Evolutionary conservation across 2,797 vertebrate genomes (phyloP).

Genomic region (Labeo calbasu): DNA sequence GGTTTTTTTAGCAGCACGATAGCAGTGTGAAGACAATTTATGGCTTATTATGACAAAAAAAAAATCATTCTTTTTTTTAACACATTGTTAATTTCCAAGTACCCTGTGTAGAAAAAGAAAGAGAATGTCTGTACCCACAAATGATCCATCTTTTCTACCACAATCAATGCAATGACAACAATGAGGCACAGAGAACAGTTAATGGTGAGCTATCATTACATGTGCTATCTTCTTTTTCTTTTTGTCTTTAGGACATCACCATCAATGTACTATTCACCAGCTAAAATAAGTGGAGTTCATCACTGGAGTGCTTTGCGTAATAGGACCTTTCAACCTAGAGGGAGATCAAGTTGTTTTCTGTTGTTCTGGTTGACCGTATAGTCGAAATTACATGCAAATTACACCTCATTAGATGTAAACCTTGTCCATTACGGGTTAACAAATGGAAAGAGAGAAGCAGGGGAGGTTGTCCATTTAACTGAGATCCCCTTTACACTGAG

Average conservation of each 20-base stretch:
- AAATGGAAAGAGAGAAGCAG: constrained; percentile 3
- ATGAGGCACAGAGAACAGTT: not conserved
- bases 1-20: not conserved
- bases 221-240: not conserved
- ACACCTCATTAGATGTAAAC: constrained; percentile 19
- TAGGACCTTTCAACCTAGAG: not conserved
- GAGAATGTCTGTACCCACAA: not conserved
- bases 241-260: not conserved
- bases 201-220: not conserved
- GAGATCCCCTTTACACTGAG: not conserved
- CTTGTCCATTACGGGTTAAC: constrained; percentile 4
- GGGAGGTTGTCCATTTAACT: not conserved
- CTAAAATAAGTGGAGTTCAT: not conserved
- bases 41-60: not conserved
- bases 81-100: not conserved
- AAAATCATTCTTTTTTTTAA: not conserved
- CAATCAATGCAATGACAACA: not conserved
- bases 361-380: not conserved
- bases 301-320: not conserved
- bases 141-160: not conserved
- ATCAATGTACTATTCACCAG: not conserved
- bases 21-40: not conserved
- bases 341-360: constrained; percentile 9
- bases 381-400: constrained; percentile 1
- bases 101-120: not conserved